These are phyloP conservation scores for Erpobdella octoculata DNA, from an alignment of 2,888 invertebrate species.

Conservation along the genomic window DNA sequence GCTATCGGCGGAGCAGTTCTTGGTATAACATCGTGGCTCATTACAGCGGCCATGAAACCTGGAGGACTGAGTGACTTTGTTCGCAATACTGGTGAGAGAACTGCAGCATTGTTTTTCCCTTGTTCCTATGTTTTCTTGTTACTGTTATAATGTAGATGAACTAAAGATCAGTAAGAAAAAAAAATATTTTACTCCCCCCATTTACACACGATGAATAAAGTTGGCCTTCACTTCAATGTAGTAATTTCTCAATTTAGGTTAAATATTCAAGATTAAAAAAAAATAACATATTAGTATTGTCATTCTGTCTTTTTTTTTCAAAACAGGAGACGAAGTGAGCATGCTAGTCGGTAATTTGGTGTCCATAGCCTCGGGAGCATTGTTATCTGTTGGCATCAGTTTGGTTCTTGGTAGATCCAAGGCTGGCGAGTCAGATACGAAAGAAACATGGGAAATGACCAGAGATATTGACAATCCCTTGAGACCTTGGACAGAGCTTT, in stretches of 20 bases:
- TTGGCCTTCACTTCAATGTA: neutral
- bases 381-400: slow-evolving; percentile 44
- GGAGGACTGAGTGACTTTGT: slow-evolving; percentile 45
- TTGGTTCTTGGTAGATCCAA: slow-evolving; percentile 33
- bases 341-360: slow-evolving; percentile 51
- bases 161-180: neutral
- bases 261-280: too few relatives aligned
- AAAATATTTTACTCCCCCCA: neutral
- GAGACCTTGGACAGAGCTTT: slow-evolving; percentile 51
- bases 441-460: slow-evolving; percentile 49
- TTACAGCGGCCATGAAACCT: slow-evolving; percentile 43
- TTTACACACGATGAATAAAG: neutral
- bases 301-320: neutral
- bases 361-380: slow-evolving; percentile 46
- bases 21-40: slow-evolving; percentile 49
- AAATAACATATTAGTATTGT: neutral
- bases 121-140: neutral
- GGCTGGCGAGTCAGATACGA: neutral
- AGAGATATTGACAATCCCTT: slow-evolving; percentile 53
- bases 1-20: slow-evolving; percentile 45
- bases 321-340: slow-evolving; percentile 44
- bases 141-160: neutral
- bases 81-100: slow-evolving; percentile 41
- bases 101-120: neutral
- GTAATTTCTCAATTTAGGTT: too few relatives aligned